These are phyloP conservation scores for Caenorhabditis imperialis DNA, from an alignment of 2,888 invertebrate genomes.

Conservation along the genomic window DNA sequence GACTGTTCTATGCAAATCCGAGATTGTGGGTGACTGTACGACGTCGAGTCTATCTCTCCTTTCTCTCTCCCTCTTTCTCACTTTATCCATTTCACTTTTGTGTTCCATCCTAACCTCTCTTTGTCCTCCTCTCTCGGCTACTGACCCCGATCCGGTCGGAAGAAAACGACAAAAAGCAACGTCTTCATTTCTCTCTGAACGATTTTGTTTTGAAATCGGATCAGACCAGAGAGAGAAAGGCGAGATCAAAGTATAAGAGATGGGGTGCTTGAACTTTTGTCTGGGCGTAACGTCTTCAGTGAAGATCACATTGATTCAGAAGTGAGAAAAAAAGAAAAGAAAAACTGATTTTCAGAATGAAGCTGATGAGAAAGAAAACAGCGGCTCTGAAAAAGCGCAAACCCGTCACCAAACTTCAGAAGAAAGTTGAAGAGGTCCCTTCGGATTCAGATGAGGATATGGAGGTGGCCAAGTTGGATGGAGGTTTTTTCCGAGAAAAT, in stretches of 20 bases:
- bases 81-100: no score
- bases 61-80: not conserved
- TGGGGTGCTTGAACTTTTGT: not conserved
- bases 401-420: conserved; percentile 8
- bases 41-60: not conserved
- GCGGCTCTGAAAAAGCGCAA: conserved; percentile 7
- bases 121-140: conserved; percentile 7
- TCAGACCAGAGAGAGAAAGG: no score
- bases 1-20: no score
- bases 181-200: no score
- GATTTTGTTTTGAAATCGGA: no score
- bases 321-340: no score
- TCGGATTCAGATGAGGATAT: conserved; percentile 8
- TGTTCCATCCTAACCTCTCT: conserved; percentile 2
- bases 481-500: conserved; percentile 1
- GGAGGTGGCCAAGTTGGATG: conserved; percentile 20
- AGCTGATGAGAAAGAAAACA: conserved; percentile 3
- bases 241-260: no score
- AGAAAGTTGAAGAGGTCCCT: conserved; percentile 1
- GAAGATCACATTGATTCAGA: no score
- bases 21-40: not conserved
- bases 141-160: conserved; percentile 33
- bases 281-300: no score
- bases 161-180: no score
- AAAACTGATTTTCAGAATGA: conserved; percentile 34